Base-by-base conservation (phyloP, 1,140 invertebrate genomes). In the Apis cerana region DNA sequence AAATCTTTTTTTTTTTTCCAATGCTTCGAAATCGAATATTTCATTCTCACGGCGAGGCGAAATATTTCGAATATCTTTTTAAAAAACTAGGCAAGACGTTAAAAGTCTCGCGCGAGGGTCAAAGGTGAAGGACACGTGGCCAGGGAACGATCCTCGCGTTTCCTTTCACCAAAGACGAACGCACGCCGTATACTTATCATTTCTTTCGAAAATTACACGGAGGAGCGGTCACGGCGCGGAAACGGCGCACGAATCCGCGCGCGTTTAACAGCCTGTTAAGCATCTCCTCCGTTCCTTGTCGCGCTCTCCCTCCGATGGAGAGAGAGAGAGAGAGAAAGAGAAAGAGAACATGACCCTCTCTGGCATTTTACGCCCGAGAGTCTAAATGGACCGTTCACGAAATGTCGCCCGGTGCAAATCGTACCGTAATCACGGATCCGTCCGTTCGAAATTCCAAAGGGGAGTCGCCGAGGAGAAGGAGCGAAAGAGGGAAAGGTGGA, bases 111-210 rank as follows among this genome's bases (percentile, higher is more conserved):
- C 75, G 52, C 69, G 83, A 75, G 86, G 33, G 86, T 88, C 86
- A 76, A 17, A 43, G 87, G 86, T 85, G 87, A 88, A 88, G 86
- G 86, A 85, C 87, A 75, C 70, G 33, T 48, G 70, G 74, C 52
- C 72, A 75, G 56, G 65, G 76, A 77, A 84, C 50, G 77, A 69
- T 62, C 23, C 23, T 62, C 67, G 77, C 77, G 43, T 62, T 80
- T 71, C 54, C 77, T 71, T 80, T 80, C 77, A 62, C 27, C 77
- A 17, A 52, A 56, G 54, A 79, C 83, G 50, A 19, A 71, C 9
- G 21, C 23, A 21, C 54, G 78, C 67, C 56, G 54, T 68, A 52
- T 59, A 52, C 75, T 83, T 85, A 84, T 86, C 78, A 72, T 86
- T 86, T 86, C 62, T 76, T 75, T 84, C 54, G 76, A 70, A 84